Evolutionary conservation across 1,140 invertebrate species (phyloP).

Genomic region (Conus betulinus): DNA sequence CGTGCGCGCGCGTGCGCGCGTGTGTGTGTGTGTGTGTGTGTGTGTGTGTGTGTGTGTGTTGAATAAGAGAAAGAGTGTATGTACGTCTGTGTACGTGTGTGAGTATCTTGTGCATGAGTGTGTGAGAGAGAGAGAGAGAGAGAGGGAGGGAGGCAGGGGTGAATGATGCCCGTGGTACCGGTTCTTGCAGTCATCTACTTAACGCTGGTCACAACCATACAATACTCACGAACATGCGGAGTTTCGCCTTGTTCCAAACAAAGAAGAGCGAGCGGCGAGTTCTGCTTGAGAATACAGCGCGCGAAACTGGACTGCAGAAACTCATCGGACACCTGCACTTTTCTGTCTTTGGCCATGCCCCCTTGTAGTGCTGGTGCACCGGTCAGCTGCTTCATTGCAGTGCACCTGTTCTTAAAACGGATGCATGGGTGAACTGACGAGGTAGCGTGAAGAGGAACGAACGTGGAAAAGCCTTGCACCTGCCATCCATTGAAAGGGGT

Average conservation of each 20-base stretch:
- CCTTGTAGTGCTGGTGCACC: neutral
- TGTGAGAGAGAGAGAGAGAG: neutral
- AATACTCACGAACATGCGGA: slow-evolving; percentile 31
- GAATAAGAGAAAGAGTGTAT: neutral
- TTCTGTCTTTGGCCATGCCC: slow-evolving; percentile 10
- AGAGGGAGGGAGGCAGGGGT: too few relatives aligned
- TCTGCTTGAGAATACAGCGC: slow-evolving; percentile 4
- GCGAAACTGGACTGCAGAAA: slow-evolving; percentile 31
- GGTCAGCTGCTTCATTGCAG: slow-evolving; percentile 4
- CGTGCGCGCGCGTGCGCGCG: too few relatives aligned
- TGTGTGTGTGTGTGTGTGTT: too few relatives aligned
- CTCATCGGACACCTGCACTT: slow-evolving; percentile 14
- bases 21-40: too few relatives aligned
- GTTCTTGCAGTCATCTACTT: too few relatives aligned
- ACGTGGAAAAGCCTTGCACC: neutral
- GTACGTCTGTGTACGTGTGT: neutral
- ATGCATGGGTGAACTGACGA: neutral
- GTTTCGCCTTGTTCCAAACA: slow-evolving; percentile 27
- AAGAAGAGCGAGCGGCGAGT: slow-evolving; percentile 30
- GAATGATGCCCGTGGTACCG: too few relatives aligned
- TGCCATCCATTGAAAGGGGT: neutral
- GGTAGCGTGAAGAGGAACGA: neutral
- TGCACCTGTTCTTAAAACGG: neutral
- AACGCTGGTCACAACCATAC: too few relatives aligned
- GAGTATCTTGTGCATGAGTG: neutral